Conservation (phyloP, 2,113 vertebrate genomes). For the Bubo bubo region DNA sequence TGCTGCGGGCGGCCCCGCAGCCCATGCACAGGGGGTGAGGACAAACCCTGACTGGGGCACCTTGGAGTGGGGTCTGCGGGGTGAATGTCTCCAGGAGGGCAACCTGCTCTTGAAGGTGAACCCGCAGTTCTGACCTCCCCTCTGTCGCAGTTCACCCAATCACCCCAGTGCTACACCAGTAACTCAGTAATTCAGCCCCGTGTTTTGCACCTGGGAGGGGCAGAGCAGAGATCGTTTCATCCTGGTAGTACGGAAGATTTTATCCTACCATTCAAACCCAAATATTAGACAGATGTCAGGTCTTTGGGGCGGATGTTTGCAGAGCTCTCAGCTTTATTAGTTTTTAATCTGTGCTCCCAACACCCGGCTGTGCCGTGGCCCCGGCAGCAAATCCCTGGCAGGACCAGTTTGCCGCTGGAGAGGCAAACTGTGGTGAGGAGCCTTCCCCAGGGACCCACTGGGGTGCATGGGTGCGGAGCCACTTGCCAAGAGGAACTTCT, state of each 20-base stretch:
- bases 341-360: accelerated
- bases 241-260: neutral
- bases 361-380: accelerated
- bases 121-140: accelerated
- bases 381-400: neutral
- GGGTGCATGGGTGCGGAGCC: accelerated
- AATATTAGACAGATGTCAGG: neutral
- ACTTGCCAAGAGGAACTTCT: neutral
- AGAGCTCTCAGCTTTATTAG: neutral
- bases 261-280: neutral
- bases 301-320: neutral
- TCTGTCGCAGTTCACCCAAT: neutral
- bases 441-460: neutral
- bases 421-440: accelerated
- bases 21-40: neutral
- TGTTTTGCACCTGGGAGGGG: neutral
- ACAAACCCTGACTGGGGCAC: accelerated
- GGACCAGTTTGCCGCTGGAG: neutral
- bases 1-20: accelerated
- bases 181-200: accelerated
- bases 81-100: accelerated
- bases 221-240: neutral
- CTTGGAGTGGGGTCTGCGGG: accelerated
- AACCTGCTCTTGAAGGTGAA: neutral
- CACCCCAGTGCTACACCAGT: neutral